Conservation (phyloP, 2,113 vertebrate genomes). For the Lophochroa leadbeateri region DNA sequence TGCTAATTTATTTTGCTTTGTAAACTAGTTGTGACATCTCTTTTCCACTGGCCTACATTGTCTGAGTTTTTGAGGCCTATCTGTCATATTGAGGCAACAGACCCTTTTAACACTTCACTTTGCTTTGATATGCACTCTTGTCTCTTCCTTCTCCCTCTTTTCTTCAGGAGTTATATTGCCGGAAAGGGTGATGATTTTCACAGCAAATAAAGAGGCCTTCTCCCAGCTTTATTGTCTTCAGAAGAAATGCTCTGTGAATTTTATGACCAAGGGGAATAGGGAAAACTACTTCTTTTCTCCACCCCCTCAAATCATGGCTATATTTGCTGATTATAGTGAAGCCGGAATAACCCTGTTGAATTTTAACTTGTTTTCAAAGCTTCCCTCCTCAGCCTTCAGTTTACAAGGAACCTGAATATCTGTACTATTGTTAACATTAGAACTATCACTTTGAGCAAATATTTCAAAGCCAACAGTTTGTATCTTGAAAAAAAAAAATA, state of each 20-base stretch:
- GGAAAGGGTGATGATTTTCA: slow-evolving; percentile 87
- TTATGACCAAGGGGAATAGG: slow-evolving; percentile 52
- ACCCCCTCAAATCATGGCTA: slow-evolving; percentile 49
- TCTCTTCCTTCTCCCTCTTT: slow-evolving; percentile 80
- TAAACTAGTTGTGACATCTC: slow-evolving; percentile 80
- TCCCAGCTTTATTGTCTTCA: slow-evolving; percentile 76
- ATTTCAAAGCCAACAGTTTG: slow-evolving; percentile 16
- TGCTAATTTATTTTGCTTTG: slow-evolving; percentile 80
- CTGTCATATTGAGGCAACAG: slow-evolving; percentile 85
- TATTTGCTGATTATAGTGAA: slow-evolving; percentile 60
- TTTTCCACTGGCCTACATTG: slow-evolving; percentile 79
- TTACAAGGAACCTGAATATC: slow-evolving; percentile 42
- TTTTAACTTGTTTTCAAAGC: slow-evolving; percentile 69
- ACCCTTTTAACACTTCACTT: slow-evolving; percentile 83
- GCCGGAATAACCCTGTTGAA: slow-evolving; percentile 63
- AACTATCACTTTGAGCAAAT: slow-evolving; percentile 27
- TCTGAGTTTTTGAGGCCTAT: slow-evolving; percentile 80
- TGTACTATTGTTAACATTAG: slow-evolving; percentile 20
- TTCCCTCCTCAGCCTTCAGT: not conserved
- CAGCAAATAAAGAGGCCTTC: slow-evolving; percentile 82
- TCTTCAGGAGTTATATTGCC: slow-evolving; percentile 85
- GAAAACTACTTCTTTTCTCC: slow-evolving; percentile 47
- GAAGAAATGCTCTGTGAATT: slow-evolving; percentile 67
- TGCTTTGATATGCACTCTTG: slow-evolving; percentile 91
- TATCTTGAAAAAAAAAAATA: not conserved